These are phyloP conservation scores for Anableps anableps DNA, from an alignment of 2,797 vertebrate species.

Conservation along the genomic window DNA sequence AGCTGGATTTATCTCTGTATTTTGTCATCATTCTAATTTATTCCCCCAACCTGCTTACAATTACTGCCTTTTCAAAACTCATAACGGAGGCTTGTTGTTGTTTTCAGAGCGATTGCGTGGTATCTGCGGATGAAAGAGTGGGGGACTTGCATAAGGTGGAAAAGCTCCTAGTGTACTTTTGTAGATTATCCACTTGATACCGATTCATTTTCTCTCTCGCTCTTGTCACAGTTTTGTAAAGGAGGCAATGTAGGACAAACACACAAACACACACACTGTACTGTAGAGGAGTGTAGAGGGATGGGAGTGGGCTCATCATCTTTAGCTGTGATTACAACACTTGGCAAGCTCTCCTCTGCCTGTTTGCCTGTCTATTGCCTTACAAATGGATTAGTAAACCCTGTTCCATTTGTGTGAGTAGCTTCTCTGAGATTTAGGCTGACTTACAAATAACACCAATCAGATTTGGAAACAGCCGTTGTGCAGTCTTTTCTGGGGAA, in stretches of 20 bases:
- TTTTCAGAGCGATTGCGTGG: slow-evolving; percentile 72
- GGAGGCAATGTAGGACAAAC: slow-evolving; percentile 75
- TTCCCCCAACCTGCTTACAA: slow-evolving; percentile 79
- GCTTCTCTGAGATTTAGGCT: slow-evolving; percentile 75
- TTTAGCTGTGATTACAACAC: slow-evolving; percentile 82
- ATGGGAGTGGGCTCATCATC: slow-evolving; percentile 80
- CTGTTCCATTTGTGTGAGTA: slow-evolving; percentile 74
- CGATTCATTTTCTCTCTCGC: slow-evolving; percentile 70
- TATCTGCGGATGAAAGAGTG: slow-evolving; percentile 69
- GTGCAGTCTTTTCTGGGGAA: slow-evolving; percentile 58
- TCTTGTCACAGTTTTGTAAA: slow-evolving; percentile 72
- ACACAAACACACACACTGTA: slow-evolving; percentile 36
- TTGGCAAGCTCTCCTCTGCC: slow-evolving; percentile 78
- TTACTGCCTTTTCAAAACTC: slow-evolving; percentile 76
- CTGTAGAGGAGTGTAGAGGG: slow-evolving; percentile 59
- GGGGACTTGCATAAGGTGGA: slow-evolving; percentile 74
- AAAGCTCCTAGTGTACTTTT: slow-evolving; percentile 77
- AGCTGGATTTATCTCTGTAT: slow-evolving; percentile 80
- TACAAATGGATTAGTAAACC: slow-evolving; percentile 81
- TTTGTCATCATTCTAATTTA: slow-evolving; percentile 81
- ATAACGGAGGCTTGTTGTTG: slow-evolving; percentile 61
- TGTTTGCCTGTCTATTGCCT: slow-evolving; percentile 80
- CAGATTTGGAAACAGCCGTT: slow-evolving; percentile 75
- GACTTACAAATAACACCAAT: slow-evolving; percentile 80
- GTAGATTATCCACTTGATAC: slow-evolving; percentile 81